Conservation (phyloP, 92 coral and sea anemone species). For the Virgularia gustaviana region DNA sequence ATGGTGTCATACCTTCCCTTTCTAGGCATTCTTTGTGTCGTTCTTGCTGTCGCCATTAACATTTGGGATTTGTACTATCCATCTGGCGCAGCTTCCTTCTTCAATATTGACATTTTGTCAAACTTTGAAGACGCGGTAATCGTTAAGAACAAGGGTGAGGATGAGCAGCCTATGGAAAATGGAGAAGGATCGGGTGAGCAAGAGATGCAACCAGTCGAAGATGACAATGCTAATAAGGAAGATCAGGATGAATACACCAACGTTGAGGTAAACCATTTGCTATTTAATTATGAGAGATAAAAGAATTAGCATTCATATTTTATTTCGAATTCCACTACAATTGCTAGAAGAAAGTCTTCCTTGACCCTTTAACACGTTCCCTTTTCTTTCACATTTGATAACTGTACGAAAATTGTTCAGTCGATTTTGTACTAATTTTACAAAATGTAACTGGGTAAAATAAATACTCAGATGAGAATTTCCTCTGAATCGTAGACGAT, state of each 20-base stretch:
- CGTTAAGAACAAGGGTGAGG: not conserved
- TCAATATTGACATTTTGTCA: conserved; percentile 31
- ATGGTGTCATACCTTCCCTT: too few relatives aligned
- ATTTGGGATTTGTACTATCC: conserved; percentile 15
- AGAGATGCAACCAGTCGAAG: conserved; percentile 1
- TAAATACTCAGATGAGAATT: too few relatives aligned
- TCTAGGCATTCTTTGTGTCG: conserved; percentile 13
- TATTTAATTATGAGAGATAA: too few relatives aligned
- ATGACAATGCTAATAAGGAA: not conserved
- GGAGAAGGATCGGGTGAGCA: not conserved
- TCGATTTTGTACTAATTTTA: too few relatives aligned
- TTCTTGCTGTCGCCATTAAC: conserved; percentile 21
- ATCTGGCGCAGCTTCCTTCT: conserved; percentile 16
- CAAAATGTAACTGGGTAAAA: too few relatives aligned
- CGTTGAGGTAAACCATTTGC: not conserved
- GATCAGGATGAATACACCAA: conserved; percentile 14
- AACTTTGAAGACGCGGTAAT: conserved; percentile 22
- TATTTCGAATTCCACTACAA: too few relatives aligned
- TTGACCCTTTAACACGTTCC: too few relatives aligned
- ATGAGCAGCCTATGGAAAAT: too few relatives aligned
- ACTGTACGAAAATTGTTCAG: too few relatives aligned
- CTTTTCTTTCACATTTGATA: too few relatives aligned
- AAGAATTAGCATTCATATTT: too few relatives aligned
- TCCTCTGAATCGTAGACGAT: conserved; percentile 21
- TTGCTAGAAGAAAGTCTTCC: too few relatives aligned